Evolutionary conservation across 1,140 invertebrate genomes (phyloP), one percentile per base, ranked within the genome.

Genomic region (Panagrolaimus sp.): DNA sequence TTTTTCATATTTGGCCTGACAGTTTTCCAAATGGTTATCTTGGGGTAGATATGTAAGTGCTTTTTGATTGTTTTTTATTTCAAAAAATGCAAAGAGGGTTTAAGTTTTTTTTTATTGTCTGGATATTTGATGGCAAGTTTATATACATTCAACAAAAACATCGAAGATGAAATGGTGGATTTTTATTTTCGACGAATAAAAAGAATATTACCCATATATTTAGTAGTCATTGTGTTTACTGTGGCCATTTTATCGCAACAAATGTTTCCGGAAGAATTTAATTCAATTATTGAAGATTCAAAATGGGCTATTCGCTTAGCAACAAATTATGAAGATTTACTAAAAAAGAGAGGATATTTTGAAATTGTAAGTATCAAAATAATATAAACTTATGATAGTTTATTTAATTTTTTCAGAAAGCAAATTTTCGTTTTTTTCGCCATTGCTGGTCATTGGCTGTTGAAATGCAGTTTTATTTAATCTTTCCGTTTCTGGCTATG

Each of bases 391-490:
- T n/a, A n/a, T n/a, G n/a, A n/a, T n/a, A n/a, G 7, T 38, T 4
- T 38, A 38, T 38, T 38, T 38, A 4, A 4, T 4, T 38, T 2
- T 38, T 38, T 4, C 32, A 38, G 32, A 38, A 38, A 38, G 2
- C 32, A 38, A 38, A 38, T 38, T 58, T 58, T 14, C 10, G 10
- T 1, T 58, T 58, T 21, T 24, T 58, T 8, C 52, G 21, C 5
- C 52, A 58, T 58, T 58, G 21, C 5, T 58, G 52, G 52, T 58
- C 52, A 58, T 28, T 58, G 1, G 21, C 52, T 28, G 52, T 58
- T 14, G 52, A 58, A 17, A 28, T 28, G 14, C 52, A 58, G 5
- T 58, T n/a, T 17, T 58, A 58, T 6, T 4, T 58, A 0, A 3
- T 58, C 4, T 58, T 28, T 10, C 52, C 52, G 12, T 14, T 58